These are phyloP conservation scores for Onthophagus sagittarius DNA, from an alignment of 2,888 invertebrate species.

Conservation along the genomic window DNA sequence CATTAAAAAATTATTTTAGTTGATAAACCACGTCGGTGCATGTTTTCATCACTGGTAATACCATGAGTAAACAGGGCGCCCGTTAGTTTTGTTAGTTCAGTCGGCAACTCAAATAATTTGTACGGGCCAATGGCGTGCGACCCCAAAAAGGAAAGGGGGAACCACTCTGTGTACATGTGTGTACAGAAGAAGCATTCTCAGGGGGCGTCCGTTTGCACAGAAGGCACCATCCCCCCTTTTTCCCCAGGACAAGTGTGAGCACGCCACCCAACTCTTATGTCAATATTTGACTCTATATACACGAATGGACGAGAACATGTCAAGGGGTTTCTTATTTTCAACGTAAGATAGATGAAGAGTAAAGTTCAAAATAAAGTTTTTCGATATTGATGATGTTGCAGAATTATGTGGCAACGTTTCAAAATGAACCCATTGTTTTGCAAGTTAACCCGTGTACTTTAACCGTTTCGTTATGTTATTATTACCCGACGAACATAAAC, in stretches of 20 bases:
- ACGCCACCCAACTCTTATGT: neutral
- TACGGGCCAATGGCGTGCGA: conserved; percentile 31
- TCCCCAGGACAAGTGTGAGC: neutral
- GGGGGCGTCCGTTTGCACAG: neutral
- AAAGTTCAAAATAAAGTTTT: neutral
- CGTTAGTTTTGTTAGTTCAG: conserved; percentile 51
- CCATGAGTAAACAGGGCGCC: conserved; percentile 45
- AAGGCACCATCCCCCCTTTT: neutral
- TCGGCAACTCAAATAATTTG: conserved; percentile 50
- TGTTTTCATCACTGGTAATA: conserved; percentile 51
- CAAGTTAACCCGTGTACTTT: neutral
- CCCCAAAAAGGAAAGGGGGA: neutral
- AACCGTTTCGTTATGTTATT: neutral
- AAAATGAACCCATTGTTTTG: neutral
- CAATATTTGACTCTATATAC: neutral
- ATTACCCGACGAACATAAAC: neutral
- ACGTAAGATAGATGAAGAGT: neutral
- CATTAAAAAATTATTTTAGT: too few species aligned
- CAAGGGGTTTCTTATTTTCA: neutral
- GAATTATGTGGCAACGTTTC: too few species aligned
- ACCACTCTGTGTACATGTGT: neutral
- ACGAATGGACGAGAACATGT: neutral
- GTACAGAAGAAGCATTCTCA: neutral
- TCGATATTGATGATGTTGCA: too few species aligned
- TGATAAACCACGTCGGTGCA: conserved; percentile 37